Conservation (phyloP, 1,140 invertebrate species). For the Dinoponera quadriceps region DNA sequence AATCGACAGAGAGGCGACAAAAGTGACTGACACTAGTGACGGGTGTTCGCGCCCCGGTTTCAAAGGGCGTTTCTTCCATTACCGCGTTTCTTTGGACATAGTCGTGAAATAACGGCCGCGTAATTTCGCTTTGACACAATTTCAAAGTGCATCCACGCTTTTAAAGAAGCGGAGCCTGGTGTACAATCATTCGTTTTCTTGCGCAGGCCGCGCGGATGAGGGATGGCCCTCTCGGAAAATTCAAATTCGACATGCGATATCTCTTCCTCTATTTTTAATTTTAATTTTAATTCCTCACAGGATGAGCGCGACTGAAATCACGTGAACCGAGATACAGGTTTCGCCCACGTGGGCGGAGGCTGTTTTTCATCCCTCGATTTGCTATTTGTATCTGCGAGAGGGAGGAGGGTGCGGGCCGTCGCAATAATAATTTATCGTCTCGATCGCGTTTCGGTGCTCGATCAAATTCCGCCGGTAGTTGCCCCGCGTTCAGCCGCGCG, state of each 20-base stretch:
- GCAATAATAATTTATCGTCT: conserved; percentile 27
- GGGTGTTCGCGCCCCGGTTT: conserved; percentile 30
- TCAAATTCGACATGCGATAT: background rate
- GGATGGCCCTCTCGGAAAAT: background rate
- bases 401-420: background rate
- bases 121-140: conserved; percentile 51
- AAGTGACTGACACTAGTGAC: conserved; percentile 37
- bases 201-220: background rate
- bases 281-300: conserved; percentile 8
- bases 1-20: conserved; percentile 37
- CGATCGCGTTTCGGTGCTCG: conserved; percentile 22
- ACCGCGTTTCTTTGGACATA: conserved; percentile 46
- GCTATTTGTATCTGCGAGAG: conserved; percentile 23
- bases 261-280: background rate
- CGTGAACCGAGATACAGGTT: background rate
- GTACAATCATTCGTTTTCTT: conserved; percentile 27
- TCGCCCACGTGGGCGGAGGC: background rate
- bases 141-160: conserved; percentile 50
- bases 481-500: background rate
- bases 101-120: conserved; percentile 41
- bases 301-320: conserved; percentile 16
- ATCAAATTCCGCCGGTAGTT: background rate
- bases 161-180: conserved; percentile 12
- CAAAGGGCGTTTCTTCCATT: conserved; percentile 53
- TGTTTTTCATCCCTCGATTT: conserved; percentile 17